These are phyloP conservation scores for Melangyna quadrimaculata DNA, from an alignment of 2,888 invertebrate genomes.

Conservation along the genomic window DNA sequence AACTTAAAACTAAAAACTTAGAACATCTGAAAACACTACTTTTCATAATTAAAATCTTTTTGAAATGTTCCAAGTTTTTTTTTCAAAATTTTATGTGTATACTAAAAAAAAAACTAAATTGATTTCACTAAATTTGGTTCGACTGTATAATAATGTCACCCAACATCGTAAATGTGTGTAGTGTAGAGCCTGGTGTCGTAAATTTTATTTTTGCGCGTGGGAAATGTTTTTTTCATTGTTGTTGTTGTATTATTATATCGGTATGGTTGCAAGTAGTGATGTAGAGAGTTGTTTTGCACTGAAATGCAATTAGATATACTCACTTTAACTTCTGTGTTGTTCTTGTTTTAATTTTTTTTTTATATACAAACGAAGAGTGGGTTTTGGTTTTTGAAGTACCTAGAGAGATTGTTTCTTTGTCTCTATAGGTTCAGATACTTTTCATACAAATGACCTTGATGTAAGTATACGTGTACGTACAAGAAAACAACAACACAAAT, in stretches of 20 bases:
- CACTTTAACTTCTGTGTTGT: neutral
- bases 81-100: too few relatives aligned
- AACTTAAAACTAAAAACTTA: too few relatives aligned
- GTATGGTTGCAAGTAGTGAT: neutral
- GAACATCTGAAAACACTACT: too few relatives aligned
- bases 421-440: neutral
- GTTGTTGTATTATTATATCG: neutral
- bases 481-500: constrained; percentile 8
- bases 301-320: constrained; percentile 38
- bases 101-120: neutral
- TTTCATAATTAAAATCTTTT: too few relatives aligned
- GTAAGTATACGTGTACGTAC: neutral
- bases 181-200: neutral
- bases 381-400: neutral
- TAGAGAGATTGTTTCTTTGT: constrained; percentile 12
- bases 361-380: neutral
- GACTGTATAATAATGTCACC: neutral
- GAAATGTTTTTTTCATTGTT: neutral
- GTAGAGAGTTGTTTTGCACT: constrained; percentile 33
- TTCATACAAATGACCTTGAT: constrained; percentile 16
- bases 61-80: too few relatives aligned
- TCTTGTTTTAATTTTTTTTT: neutral
- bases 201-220: constrained; percentile 16
- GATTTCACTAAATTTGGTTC: neutral
- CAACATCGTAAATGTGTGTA: neutral